Conservation (phyloP, 2,888 invertebrate species). For the Sminthurinus aureus region DNA sequence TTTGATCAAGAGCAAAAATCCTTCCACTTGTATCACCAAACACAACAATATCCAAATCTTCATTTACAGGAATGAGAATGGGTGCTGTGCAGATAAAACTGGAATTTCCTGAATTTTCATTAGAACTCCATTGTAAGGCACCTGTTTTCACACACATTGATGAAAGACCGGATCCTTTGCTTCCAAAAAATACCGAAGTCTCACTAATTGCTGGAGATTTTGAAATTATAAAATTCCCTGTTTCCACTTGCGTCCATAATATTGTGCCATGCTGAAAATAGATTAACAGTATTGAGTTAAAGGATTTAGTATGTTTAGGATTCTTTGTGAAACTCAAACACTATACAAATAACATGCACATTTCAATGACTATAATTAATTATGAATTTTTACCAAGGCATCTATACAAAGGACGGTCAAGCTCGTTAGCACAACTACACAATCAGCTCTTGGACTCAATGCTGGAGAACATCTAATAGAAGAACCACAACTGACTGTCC, state of each 20-base stretch:
- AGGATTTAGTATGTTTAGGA: background rate
- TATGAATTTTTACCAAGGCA: constrained; percentile 17
- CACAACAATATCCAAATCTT: background rate
- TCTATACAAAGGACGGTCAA: constrained; percentile 23
- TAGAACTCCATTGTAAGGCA: background rate
- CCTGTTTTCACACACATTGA: background rate
- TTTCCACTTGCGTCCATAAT: background rate
- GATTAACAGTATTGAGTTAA: background rate
- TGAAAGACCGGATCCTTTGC: background rate
- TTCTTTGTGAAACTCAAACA: too few species aligned
- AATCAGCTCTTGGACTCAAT: constrained; percentile 5
- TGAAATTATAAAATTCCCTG: background rate
- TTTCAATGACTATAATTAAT: background rate
- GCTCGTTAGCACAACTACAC: constrained; percentile 7
- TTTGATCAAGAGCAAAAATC: constrained; percentile 23
- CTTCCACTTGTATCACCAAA: constrained; percentile 23
- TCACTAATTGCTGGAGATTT: constrained; percentile 9
- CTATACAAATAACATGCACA: background rate
- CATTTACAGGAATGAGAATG: background rate
- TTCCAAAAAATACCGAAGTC: background rate
- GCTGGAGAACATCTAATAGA: constrained; percentile 31
- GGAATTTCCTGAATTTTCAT: background rate
- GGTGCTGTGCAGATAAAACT: constrained; percentile 5
- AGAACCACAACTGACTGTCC: constrained; percentile 68
- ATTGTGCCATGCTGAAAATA: constrained; percentile 14